Evolutionary conservation across 2,113 vertebrate species (phyloP).

Genomic region (Phylloscopus trochilus): DNA sequence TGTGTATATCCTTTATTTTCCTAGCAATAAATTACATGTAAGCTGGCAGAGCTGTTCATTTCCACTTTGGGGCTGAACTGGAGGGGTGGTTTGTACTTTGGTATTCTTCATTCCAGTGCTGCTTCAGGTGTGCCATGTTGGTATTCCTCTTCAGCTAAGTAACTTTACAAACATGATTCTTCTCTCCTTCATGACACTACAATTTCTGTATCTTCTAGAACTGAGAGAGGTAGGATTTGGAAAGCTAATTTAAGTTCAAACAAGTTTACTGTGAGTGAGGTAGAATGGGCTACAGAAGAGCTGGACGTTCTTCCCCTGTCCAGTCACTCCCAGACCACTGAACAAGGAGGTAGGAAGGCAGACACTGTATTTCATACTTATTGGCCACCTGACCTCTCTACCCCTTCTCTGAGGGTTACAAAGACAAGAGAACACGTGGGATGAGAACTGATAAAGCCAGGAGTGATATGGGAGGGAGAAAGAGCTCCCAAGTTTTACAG

Average conservation of each 20-base stretch:
- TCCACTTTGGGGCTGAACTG: not conserved
- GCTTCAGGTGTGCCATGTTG: not conserved
- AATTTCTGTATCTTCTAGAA: not conserved
- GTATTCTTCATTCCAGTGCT: not conserved
- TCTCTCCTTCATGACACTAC: not conserved
- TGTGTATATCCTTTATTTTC: not conserved
- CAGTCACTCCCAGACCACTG: not conserved
- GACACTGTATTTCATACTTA: not conserved
- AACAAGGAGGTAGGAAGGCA: not conserved
- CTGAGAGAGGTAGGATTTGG: not conserved
- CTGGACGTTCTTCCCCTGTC: not conserved
- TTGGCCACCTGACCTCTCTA: not conserved
- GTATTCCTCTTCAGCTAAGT: not conserved
- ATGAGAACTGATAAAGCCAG: not conserved
- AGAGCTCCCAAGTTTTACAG: not conserved
- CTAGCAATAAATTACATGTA: not conserved
- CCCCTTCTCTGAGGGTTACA: not conserved
- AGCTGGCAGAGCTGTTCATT: not conserved
- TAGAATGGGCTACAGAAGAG: not conserved
- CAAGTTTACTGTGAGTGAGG: not conserved
- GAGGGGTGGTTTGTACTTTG: not conserved
- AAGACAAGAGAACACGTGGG: accelerated
- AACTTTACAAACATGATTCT: not conserved
- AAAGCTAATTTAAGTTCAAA: not conserved
- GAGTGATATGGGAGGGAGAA: not conserved